Base-by-base conservation (phyloP, 2,888 invertebrate species). In the Drosophila setosimentum region DNA sequence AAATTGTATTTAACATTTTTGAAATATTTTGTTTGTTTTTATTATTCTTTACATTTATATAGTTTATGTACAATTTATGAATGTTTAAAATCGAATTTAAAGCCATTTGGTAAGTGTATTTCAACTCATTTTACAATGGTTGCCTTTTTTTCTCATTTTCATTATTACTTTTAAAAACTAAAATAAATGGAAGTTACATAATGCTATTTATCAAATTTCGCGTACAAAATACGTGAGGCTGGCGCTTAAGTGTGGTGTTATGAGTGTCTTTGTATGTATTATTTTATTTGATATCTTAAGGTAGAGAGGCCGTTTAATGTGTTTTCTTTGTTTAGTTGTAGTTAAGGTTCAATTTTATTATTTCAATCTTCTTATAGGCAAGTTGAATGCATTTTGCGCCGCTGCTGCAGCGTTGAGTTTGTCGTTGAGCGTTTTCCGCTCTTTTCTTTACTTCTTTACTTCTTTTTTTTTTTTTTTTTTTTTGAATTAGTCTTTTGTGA, bases 401-500 rank as follows among this genome's bases (percentile, higher is more conserved):
- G 82, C 75, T 68, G 53, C 57, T 68, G 82, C 85, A 86, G 80
- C 87, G 82, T 68, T 69, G 78, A 82, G 78, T 78, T 81, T 78
- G 75, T 76, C 74, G 70, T 79, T 37, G 37, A 55, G 64, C 68
- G 74, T 65, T 75, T 64, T 32, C 45, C 35, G 57, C 57, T 27
- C 62, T 40, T 29, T 16, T 63, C 18, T 27, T 42, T 16, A 48
- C 35, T 64, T 60, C 42, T 32, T 53, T 50, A 32, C 57, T 42
- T 13, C 16, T 30, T 6, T 48, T 33, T 2, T 66, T 63, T 68
- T 61, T 57, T 63, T 68, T 51, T 68, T 50, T 29, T 68, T 70
- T 72, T 83, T 85, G 85, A 85, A 85, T 89, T 89, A 85, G 85
- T 89, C 88, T 84, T 79, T 83, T 82, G 85, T 85, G 88, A 83